Percentiles rank a stretch among this genome's conserved stretches.
Conservation (phyloP, 2,888 invertebrate species). For the Oxyscelio sp. region DNA sequence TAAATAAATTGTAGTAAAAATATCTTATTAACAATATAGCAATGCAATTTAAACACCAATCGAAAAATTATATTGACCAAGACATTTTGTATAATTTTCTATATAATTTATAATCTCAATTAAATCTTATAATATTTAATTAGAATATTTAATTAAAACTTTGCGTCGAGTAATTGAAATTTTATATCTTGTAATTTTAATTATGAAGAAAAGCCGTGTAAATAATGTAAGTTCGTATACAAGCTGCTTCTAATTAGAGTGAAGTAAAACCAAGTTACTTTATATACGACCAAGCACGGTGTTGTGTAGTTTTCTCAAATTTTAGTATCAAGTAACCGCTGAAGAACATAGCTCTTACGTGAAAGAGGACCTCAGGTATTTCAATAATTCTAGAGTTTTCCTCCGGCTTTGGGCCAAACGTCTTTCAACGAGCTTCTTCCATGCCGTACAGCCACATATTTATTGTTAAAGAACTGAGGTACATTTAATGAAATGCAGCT, state of each 20-base stretch:
- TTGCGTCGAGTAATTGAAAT: too few relatives aligned
- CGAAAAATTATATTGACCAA: too few relatives aligned
- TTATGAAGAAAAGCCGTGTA: too few relatives aligned
- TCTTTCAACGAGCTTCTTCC: conserved; percentile 57
- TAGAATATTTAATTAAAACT: too few relatives aligned
- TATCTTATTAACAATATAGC: too few relatives aligned
- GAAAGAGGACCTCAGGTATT: conserved; percentile 63
- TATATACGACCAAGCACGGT: background rate
- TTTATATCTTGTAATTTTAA: too few relatives aligned
- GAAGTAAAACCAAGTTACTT: conserved; percentile 38
- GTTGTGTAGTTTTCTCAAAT: conserved; percentile 50
- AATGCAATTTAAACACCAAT: too few relatives aligned
- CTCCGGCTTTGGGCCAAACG: conserved; percentile 47
- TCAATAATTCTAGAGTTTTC: conserved; percentile 63
- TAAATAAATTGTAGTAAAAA: too few relatives aligned
- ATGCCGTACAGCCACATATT: conserved; percentile 37
- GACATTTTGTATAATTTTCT: too few relatives aligned
- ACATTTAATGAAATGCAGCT: conserved; percentile 26
- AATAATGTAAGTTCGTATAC: too few relatives aligned
- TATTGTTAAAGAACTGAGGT: conserved; percentile 42
- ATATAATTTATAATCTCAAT: too few relatives aligned
- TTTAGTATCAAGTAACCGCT: conserved; percentile 57
- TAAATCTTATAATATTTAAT: too few relatives aligned
- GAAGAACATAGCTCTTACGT: conserved; percentile 43
- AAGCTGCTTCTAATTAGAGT: conserved; percentile 51